A percentile compares a stretch with the other conserved stretches of the same genome.
Conservation (phyloP, 2,797 vertebrate species). For the Jordanella pulchra region DNA sequence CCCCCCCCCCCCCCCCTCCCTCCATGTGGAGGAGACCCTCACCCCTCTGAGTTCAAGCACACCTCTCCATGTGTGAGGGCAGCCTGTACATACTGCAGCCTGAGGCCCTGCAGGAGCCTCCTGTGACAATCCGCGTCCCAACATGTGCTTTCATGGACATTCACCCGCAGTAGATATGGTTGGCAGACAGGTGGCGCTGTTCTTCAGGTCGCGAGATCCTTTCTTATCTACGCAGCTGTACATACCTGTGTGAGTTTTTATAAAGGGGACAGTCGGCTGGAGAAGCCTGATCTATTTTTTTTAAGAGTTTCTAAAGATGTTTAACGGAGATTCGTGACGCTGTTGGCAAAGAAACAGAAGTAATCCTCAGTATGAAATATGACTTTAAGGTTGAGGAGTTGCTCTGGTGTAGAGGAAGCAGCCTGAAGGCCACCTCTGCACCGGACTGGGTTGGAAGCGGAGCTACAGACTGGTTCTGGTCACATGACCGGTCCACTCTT, state of each 20-base stretch:
- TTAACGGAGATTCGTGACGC: conserved; percentile 62
- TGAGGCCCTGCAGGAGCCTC: conserved; percentile 44
- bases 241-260: conserved; percentile 79
- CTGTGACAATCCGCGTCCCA: conserved; percentile 60
- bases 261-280: conserved; percentile 77
- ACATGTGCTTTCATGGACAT: conserved; percentile 46
- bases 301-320: conserved; percentile 77
- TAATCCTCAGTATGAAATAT: conserved; percentile 32
- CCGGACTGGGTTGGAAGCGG: conserved; percentile 59
- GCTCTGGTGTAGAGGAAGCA: conserved; percentile 5
- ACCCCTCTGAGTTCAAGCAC: conserved; percentile 44
- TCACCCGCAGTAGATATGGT: conserved; percentile 36
- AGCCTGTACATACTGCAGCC: conserved; percentile 69
- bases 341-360: conserved; percentile 37
- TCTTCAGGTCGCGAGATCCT: conserved; percentile 48
- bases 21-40: conserved; percentile 34
- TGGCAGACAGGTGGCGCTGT: conserved; percentile 48
- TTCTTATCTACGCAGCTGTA: conserved; percentile 73
- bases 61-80: conserved; percentile 33
- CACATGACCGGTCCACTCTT: conserved; percentile 37
- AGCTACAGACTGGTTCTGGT: conserved; percentile 42
- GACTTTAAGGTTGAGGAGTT: background rate
- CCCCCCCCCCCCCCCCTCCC: no score
- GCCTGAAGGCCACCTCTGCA: conserved; percentile 56
- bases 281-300: conserved; percentile 83